Evolutionary conservation across 2,113 vertebrate species (phyloP).

Genomic region (Onychorhynchus coronatus): DNA sequence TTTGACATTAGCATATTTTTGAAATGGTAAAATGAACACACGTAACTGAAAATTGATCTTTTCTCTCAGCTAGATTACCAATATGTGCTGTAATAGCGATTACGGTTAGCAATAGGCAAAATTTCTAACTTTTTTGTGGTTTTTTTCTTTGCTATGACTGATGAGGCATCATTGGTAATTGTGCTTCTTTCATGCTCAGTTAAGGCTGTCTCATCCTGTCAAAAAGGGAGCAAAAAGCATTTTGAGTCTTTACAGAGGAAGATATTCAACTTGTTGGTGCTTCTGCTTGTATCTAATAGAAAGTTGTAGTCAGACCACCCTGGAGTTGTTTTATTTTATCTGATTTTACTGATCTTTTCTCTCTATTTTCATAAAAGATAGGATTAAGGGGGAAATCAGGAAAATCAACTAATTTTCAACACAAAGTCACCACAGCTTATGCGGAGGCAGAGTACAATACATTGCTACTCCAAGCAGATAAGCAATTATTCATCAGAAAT

Average conservation of each 20-base stretch:
- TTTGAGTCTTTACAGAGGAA: neutral
- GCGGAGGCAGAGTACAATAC: neutral
- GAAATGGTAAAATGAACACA: neutral
- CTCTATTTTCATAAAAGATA: neutral
- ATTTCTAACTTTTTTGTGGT: neutral
- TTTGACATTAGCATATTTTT: neutral
- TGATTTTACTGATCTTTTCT: neutral
- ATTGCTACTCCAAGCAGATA: neutral
- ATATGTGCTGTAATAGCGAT: neutral
- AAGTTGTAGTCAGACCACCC: neutral
- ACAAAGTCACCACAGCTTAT: neutral
- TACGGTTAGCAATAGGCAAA: neutral
- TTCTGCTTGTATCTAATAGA: neutral
- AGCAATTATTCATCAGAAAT: neutral
- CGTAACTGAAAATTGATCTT: neutral
- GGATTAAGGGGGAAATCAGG: neutral
- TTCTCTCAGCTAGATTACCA: neutral
- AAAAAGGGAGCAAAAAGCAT: neutral
- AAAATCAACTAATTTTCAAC: neutral
- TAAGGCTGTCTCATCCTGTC: neutral
- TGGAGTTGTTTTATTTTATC: neutral
- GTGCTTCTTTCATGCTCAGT: neutral
- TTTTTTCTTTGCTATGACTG: neutral
- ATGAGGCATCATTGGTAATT: neutral
- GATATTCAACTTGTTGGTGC: neutral